Evolutionary conservation across 2,797 vertebrate genomes (phyloP), one percentile per base, ranked within the genome.

Genomic region (Anguilla megastoma): DNA sequence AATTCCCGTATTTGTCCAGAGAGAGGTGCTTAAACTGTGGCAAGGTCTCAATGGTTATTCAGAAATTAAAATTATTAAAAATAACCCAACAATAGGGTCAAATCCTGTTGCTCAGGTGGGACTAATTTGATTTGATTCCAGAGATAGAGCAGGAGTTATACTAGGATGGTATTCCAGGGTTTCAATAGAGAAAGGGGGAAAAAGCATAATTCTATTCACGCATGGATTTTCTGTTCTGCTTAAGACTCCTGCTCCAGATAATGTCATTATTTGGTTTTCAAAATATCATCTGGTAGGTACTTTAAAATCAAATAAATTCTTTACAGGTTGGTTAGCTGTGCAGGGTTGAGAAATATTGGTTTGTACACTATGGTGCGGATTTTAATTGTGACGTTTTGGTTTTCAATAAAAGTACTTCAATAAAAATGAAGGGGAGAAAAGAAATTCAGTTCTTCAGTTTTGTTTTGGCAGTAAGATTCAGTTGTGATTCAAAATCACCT

Each of bases 331-430:
- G 30, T 85, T 85, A 69, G 10, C 8, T 66, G 63, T 45, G 41
- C n/a, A 27, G 45, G 16, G 18, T 60, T 16, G 33, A 41, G 16
- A 41, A 41, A 41, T 18, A 79, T 36, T 85, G 84, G 84, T 85
- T 85, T 85, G 66, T 86, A 86, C 58, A 86, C 12, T 50, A 86
- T 71, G 45, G 63, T 71, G 60, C 85, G 45, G 60, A 86, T 69
- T 86, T 86, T 85, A 85, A 85, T 36, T 86, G 85, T 86, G 85
- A 86, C 16, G 24, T 56, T 63, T 60, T 14, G 56, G 85, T 71
- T 86, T 86, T 86, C 63, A 79, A 86, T 48, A 86, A 50, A 8
- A 50, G 52, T 24, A 85, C 63, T 74, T 86, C 21, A 86, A 86
- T 86, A 86, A 86, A 86, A 86, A 45, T 24, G 33, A 45, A 86